Conservation (phyloP, 2,113 vertebrate genomes). For the Tamias sibiricus region DNA sequence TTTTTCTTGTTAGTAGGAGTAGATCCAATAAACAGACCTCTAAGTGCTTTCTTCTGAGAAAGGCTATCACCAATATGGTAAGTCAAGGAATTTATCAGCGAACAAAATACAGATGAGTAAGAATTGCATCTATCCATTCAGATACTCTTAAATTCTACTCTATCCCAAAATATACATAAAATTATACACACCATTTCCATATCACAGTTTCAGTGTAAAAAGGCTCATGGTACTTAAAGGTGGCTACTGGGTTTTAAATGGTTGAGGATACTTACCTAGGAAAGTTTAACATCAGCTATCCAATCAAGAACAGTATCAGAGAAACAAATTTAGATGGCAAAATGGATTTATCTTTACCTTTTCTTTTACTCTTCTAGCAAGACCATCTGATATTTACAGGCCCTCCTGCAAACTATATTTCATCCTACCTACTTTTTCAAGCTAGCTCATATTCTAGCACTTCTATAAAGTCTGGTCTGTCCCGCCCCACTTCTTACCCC, state of each 20-base stretch:
- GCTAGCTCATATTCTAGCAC: not conserved
- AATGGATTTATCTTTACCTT: not conserved
- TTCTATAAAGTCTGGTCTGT: not conserved
- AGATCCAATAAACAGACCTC: not conserved
- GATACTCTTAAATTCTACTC: not conserved
- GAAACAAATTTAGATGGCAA: not conserved
- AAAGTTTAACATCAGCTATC: not conserved
- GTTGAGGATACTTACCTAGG: not conserved
- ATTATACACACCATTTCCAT: not conserved
- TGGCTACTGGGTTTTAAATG: not conserved
- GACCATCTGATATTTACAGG: not conserved
- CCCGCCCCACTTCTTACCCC: not conserved
- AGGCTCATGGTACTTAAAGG: not conserved
- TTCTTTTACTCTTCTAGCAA: not conserved
- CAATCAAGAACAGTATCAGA: not conserved
- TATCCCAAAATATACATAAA: not conserved
- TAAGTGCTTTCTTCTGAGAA: constrained; percentile 6
- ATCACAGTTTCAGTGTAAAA: not conserved
- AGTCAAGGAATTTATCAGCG: not conserved
- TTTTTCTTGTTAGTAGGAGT: not conserved
- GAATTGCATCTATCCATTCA: not conserved
- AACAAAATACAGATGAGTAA: not conserved
- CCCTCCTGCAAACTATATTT: not conserved
- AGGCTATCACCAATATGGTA: not conserved
- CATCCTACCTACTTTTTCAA: not conserved